Evolutionary conservation across 2,797 vertebrate genomes (phyloP).

Genomic region (Karalla daura): DNA sequence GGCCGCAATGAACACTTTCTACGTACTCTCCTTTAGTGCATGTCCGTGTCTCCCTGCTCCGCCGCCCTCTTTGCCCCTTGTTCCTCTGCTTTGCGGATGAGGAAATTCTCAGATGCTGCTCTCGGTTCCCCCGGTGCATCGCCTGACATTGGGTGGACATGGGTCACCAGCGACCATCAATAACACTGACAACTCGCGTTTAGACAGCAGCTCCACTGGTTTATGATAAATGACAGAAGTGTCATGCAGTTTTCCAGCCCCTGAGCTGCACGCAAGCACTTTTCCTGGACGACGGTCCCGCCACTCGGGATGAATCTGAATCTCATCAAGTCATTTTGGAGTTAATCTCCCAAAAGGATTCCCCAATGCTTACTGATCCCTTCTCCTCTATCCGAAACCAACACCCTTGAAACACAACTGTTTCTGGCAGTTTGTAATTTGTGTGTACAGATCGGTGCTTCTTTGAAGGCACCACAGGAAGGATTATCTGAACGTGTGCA

Average conservation of each 20-base stretch:
- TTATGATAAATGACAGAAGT: constrained; percentile 23
- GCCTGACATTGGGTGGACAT: constrained; percentile 28
- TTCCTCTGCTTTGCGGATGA: neutral
- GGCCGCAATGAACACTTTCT: too few relatives aligned
- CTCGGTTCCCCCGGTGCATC: neutral
- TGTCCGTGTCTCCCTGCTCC: neutral
- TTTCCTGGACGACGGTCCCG: neutral
- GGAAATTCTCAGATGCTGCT: neutral
- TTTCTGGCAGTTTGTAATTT: too few relatives aligned
- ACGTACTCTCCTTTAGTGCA: too few relatives aligned
- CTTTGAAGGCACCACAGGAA: too few relatives aligned
- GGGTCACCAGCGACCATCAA: constrained; percentile 51
- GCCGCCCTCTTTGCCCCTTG: neutral
- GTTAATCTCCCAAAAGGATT: too few relatives aligned
- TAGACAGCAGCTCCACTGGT: constrained; percentile 18
- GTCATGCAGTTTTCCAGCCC: constrained; percentile 4
- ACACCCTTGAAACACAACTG: neutral
- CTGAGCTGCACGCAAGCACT: constrained; percentile 4
- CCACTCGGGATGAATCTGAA: neutral
- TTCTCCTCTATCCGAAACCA: too few relatives aligned
- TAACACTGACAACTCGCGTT: constrained; percentile 37
- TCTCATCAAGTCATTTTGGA: neutral
- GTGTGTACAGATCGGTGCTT: too few relatives aligned
- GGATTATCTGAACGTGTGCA: neutral
- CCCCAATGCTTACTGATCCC: too few relatives aligned